These are phyloP conservation scores for Crotalus horridus DNA, from an alignment of 2,113 vertebrate species.

Conservation along the genomic window DNA sequence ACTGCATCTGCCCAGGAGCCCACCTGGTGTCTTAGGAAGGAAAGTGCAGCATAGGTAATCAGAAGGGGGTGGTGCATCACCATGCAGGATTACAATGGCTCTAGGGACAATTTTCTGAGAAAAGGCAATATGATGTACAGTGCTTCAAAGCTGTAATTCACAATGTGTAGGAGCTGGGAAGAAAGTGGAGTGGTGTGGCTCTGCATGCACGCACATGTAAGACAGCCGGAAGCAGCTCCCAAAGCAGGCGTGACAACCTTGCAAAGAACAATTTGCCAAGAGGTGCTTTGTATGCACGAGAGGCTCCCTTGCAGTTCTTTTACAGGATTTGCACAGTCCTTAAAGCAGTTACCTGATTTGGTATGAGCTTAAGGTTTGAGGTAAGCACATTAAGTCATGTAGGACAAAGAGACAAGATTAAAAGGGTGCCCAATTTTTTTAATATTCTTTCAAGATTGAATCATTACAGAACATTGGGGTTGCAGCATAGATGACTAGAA, in stretches of 20 bases:
- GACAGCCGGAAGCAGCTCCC: neutral
- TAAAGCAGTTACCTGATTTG: neutral
- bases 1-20: neutral
- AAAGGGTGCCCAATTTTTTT: neutral
- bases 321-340: neutral
- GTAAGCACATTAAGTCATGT: neutral
- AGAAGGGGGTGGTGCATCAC: neutral
- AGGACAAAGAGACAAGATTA: neutral
- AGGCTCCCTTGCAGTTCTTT: neutral
- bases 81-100: neutral
- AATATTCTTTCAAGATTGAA: neutral
- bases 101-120: neutral
- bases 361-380: neutral
- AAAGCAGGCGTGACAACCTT: neutral
- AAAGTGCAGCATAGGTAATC: constrained; percentile 1
- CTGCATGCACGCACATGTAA: neutral
- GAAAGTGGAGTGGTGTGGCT: neutral
- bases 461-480: neutral
- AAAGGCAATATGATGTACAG: neutral
- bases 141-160: neutral
- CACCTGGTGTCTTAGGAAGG: constrained; percentile 16
- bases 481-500: neutral
- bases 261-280: neutral
- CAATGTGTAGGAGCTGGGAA: neutral
- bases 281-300: neutral